phyloP scores from a whole-genome alignment of 2,113 vertebrate species.

The Xiphophorus couchianus region DNA sequence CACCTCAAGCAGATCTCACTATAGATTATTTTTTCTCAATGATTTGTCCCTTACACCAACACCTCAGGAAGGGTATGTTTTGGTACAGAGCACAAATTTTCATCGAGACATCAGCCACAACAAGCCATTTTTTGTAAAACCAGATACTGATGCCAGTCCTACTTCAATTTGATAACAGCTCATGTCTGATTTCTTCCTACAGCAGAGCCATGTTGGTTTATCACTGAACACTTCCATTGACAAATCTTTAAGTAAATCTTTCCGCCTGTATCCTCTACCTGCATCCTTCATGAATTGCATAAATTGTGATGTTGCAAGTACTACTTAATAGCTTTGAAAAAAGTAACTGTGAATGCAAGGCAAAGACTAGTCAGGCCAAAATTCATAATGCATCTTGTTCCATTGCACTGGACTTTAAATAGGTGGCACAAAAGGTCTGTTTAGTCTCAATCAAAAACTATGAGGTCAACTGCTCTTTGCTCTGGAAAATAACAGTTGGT shows the following conservation, averaged over 20 bases:
- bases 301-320: background rate
- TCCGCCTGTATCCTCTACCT: background rate
- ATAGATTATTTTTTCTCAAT: constrained; percentile 49
- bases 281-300: background rate
- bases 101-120: background rate
- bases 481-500: background rate
- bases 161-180: background rate
- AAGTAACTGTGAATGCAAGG: background rate
- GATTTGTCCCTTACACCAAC: constrained; percentile 7
- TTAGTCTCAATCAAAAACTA: background rate
- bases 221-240: background rate
- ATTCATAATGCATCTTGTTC: background rate
- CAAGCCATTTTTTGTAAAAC: background rate
- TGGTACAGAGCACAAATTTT: background rate
- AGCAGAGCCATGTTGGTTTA: background rate
- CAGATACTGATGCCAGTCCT: background rate
- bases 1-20: constrained; percentile 48
- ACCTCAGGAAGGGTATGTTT: background rate
- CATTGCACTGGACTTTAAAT: background rate
- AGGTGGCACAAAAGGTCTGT: background rate
- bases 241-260: background rate
- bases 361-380: background rate
- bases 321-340: background rate
- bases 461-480: background rate
- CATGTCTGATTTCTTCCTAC: too few relatives aligned